Evolutionary conservation across 2,888 invertebrate genomes (phyloP), one percentile per base, ranked within the genome.

Genomic region (Chrysomela aeneicollis): DNA sequence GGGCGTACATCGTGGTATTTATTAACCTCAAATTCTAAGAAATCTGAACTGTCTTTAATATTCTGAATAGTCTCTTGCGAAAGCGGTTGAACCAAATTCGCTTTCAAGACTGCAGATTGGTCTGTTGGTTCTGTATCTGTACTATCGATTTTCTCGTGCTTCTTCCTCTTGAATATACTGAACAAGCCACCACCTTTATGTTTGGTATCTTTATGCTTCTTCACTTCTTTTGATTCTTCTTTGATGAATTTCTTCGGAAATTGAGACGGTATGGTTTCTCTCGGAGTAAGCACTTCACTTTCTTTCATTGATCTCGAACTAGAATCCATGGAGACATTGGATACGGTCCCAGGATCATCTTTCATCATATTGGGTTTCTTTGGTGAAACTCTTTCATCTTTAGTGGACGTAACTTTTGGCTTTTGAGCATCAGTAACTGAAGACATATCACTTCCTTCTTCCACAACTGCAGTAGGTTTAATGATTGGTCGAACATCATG

Each of bases 21-120:
- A 10, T 65, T 66, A 22, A 72, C 59, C 69, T 77, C 77, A 26
- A 67, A 62, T 17, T 64, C 47, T 12, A 76, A 57, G 32, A 76
- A 76, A 5, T 65, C 46, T 2, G 67, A 63, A 12, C 72, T 69
- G 8, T 74, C 58, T 47, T 66, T 62, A 59, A 73, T 74, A 42
- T 66, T 61, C 35, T 71, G 63, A 19, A 62, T 5, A 32, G 53
- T 73, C 17, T 66, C 35, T 50, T 69, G 62, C 1, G 63, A 47
- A 17, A 66, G 17, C 8, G 12, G 37, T n/a, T 15, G 22, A n/a
- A 21, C 49, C 1, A 2, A 0, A 6, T 15, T 8, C 9, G 3
- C 15, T 42, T 15, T 35, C 32, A 35, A 2, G 6, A 10, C 6
- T 9, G 32, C 10, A 8, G 9, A 3, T 4, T 42, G n/a, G 6